Base-by-base conservation (phyloP, 2,888 invertebrate genomes). In the Cremastinae sp. region DNA sequence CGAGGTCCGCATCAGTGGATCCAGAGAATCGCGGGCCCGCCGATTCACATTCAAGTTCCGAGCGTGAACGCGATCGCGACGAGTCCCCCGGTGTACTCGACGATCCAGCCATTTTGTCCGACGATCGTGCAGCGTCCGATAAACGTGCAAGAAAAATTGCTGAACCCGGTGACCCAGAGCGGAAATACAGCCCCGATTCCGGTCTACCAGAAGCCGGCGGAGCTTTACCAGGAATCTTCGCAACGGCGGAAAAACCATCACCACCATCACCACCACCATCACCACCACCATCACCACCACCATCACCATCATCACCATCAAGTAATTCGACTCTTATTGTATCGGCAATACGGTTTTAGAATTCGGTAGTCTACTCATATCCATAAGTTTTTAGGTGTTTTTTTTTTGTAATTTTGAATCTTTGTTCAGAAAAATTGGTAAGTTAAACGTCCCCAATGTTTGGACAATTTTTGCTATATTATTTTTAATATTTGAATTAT, bases 201-300 rank as follows among this genome's bases (percentile, higher is more conserved):
- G 0, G 85, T 88, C 1, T 88, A 89, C 38, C 89, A 89, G 43
- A 82, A 86, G 20, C 85, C 86, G 0, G 74, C 81, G 0, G 89
- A 89, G 56, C 54, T 86, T 3, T 84, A 86, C 16, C 84, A 83
- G 20, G 88, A 88, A 0, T 69, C 83, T 1, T 71, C 80, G 0
- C 79, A 81, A 4, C 85, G 85, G 16, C 79, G 85, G 0, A 77
- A 80, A 5, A 87, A 86, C 53, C 72, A 43, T 62, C 84, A 75
- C 22, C 59, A 47, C 3, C 47, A 47, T 16, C 14, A 47, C 16
- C 47, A 47, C 16, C 47, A 47, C 16, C 14, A 47, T 47, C 47
- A 56, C 36, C 86, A 86, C 9, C 41, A 41, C 41, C 14, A 47
- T 16, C 47, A 47, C 16, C 47, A 47, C 16, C 14, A 47, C 16